Evolutionary conservation across 2,888 invertebrate genomes (phyloP).

Genomic region (Thymelicus acteon): DNA sequence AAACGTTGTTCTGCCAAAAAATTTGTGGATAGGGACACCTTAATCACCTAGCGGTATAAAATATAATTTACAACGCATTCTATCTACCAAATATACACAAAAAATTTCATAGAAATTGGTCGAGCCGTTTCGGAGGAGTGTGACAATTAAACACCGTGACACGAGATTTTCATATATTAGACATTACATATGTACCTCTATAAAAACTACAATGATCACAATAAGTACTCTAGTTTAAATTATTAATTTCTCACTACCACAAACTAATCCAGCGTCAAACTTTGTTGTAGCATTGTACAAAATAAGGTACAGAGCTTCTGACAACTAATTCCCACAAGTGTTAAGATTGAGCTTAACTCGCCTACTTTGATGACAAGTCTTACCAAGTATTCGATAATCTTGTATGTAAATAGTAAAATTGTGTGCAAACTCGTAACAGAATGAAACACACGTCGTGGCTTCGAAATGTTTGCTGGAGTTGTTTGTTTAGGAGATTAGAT

Average conservation of each 20-base stretch:
- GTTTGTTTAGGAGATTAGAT: conserved; percentile 45
- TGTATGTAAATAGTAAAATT: conserved; percentile 21
- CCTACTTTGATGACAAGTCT: background rate
- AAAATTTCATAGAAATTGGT: too few species aligned
- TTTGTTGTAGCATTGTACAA: background rate
- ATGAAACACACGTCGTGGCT: background rate
- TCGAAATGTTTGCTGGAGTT: conserved; percentile 19
- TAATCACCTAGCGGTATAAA: too few species aligned
- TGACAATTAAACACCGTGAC: too few species aligned
- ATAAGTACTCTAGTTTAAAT: background rate
- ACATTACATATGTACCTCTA: too few species aligned
- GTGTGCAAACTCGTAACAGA: conserved; percentile 3
- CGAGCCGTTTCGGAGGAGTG: too few species aligned
- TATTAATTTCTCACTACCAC: background rate
- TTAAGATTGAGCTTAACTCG: background rate
- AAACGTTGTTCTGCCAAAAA: too few species aligned
- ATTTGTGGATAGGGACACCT: too few species aligned
- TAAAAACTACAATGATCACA: too few species aligned
- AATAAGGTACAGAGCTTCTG: background rate
- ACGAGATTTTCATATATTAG: too few species aligned
- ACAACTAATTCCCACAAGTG: background rate
- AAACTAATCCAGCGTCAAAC: background rate
- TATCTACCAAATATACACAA: too few species aligned
- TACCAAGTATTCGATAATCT: conserved; percentile 15
- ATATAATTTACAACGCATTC: too few species aligned